Percentiles rank a stretch among this genome's conserved stretches.
phyloP scores from a whole-genome alignment of 2,888 invertebrate genomes.

The Scaeva pyrastri region DNA sequence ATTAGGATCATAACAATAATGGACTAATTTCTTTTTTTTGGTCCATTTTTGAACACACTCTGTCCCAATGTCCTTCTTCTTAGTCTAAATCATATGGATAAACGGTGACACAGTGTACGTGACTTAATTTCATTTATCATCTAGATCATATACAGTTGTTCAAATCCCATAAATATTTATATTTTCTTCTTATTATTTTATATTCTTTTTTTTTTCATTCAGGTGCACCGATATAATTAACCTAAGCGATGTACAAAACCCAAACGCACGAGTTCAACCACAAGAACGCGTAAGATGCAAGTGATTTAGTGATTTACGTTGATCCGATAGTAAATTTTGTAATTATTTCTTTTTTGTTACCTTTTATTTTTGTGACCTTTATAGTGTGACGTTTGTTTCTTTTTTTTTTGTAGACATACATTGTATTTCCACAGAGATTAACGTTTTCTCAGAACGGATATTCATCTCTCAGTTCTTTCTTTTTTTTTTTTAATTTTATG shows the following conservation, averaged over 20 bases:
- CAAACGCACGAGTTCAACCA: slow-evolving; percentile 50
- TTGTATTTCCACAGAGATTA: not conserved
- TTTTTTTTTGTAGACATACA: not conserved
- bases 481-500: no score
- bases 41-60: not conserved
- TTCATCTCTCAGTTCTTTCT: slow-evolving; percentile 49
- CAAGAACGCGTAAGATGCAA: slow-evolving; percentile 44
- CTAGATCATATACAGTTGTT: slow-evolving; percentile 61
- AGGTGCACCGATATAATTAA: slow-evolving; percentile 48
- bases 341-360: no score
- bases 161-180: slow-evolving; percentile 60
- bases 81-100: slow-evolving; percentile 32
- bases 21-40: not conserved
- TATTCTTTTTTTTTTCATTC: slow-evolving; percentile 1
- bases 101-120: slow-evolving; percentile 57
- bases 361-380: slow-evolving; percentile 50
- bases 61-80: slow-evolving; percentile 35
- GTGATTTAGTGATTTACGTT: slow-evolving; percentile 75
- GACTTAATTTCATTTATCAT: slow-evolving; percentile 75
- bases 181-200: slow-evolving; percentile 7
- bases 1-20: no score
- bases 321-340: slow-evolving; percentile 68
- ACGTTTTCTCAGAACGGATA: slow-evolving; percentile 52
- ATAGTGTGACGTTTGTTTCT: slow-evolving; percentile 25
- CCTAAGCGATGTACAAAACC: slow-evolving; percentile 60